Evolutionary conservation across 1,140 invertebrate genomes (phyloP).

Genomic region (Leptinotarsa undecemlineata): DNA sequence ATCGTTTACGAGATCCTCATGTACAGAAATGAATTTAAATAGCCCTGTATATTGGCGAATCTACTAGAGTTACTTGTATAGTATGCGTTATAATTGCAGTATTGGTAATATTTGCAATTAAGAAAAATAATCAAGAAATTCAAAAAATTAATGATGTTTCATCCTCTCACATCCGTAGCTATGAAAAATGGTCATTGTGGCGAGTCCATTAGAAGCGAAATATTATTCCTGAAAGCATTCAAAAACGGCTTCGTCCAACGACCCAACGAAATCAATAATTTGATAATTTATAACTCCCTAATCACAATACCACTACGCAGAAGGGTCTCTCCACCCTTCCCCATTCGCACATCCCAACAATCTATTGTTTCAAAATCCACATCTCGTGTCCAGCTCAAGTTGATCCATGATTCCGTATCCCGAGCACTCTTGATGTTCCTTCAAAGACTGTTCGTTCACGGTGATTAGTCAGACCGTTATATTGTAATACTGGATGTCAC

Average conservation of each 20-base stretch:
- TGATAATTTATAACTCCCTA: constrained; percentile 31
- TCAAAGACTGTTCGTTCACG: constrained; percentile 32
- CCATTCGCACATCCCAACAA: constrained; percentile 23
- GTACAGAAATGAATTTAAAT: no score
- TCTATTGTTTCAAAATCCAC: constrained; percentile 35
- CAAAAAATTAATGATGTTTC: no score
- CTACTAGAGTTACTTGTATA: background rate
- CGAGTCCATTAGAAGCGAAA: constrained; percentile 11
- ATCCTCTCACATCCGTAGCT: background rate
- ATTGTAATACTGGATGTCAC: constrained; percentile 33
- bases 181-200: constrained; percentile 2
- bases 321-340: constrained; percentile 20
- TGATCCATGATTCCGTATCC: constrained; percentile 25
- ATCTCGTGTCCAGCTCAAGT: constrained; percentile 31
- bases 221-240: constrained; percentile 12
- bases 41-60: no score
- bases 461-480: constrained; percentile 44
- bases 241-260: constrained; percentile 7
- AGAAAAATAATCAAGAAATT: no score
- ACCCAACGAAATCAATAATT: constrained; percentile 28
- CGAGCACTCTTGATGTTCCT: constrained; percentile 26
- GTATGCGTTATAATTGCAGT: background rate
- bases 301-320: constrained; percentile 28
- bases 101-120: no score
- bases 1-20: no score